Evolutionary conservation across 1,140 invertebrate genomes (phyloP), one percentile per base, ranked within the genome.

Genomic region (Danaus melanippus): DNA sequence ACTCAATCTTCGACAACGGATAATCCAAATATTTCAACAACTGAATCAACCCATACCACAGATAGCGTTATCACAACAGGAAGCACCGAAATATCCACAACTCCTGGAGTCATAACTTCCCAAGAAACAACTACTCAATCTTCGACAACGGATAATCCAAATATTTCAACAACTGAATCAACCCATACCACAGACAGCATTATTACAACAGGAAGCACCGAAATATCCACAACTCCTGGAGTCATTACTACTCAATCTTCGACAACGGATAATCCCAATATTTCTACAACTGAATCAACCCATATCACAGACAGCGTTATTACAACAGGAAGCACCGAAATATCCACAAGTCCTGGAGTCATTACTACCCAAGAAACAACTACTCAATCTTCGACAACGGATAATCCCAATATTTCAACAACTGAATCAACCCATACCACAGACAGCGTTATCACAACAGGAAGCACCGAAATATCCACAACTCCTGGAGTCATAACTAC

Each of bases 341-440:
- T 15, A 2, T 42, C 10, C 10, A 44, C 39, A 40, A 53, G 17
- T 2, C 11, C 53, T 10, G 49, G 49, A 32, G 42, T 8, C 41
- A 52, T 21, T 8, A 50, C 45, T 12, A 43, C 50, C 1, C 15
- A 15, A 3, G 15, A 15, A 10, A 11, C 17, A 45, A 15, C 43
- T 42, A 42, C 40, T 12, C 42, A 52, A 9, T 32, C 39, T 40
- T 48, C 41, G 40, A 56, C 53, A n/a, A 47, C 42, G 21, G 8
- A 41, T 5, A 11, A 10, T 9, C 21, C 11, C 9, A n/a, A 40
- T 43, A 15, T 7, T 41, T 42, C 6, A 9, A 32, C 46, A 39
- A 53, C 17, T 11, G 51, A 50, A 42, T 11, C 43, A 45, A 42
- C 12, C 41, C 10, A 7, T 10, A 53, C 17, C 3, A 15, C 50